Evolutionary conservation across 2,113 vertebrate genomes (phyloP), one percentile per base, ranked within the genome.

Genomic region (Nipponia nippon): DNA sequence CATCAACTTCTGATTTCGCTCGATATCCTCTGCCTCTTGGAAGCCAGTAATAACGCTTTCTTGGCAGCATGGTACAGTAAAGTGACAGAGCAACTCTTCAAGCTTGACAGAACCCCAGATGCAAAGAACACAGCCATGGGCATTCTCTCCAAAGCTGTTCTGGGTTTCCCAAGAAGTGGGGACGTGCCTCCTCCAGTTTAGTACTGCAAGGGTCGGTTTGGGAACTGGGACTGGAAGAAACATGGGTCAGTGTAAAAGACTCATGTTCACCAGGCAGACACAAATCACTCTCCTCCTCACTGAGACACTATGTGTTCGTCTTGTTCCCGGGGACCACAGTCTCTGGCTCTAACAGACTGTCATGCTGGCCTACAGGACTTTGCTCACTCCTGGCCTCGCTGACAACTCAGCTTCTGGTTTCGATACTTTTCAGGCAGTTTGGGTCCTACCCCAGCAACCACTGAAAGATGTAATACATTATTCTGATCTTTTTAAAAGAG

Each of bases 301-400:
- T 18, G 29, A 50, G 12, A 32, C 34, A 23, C 49, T 10, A 6
- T 1, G 12, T 18, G 16, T 46, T 46, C 1, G 0, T 13, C 44
- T 67, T 6, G 49, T 23, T 40, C 36, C 15, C 19, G 21, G 11
- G 18, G 53, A 38, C 13, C 10, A 7, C 19, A 55, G 9, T 26
- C 32, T 23, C 29, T 9, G 15, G 15, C 42, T 77, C 36, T 38
- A 38, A 47, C 44, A 44, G 14, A 27, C 13, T 12, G 19, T 36
- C 36, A 27, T 0, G 2, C 36, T 25, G 44, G 11, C 62, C 59
- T 56, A 27, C 17, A 36, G 71, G 23, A 40, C 30, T 40, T 27
- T 9, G 25, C 30, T 80, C 22, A 8, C 47, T 55, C 42, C 42
- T 38, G 44, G n/a, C 49, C 65, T 53, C 0, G 3, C 44, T 40